Evolutionary conservation across 2,888 invertebrate species (phyloP).

Genomic region (Chromoteleia sp.): DNA sequence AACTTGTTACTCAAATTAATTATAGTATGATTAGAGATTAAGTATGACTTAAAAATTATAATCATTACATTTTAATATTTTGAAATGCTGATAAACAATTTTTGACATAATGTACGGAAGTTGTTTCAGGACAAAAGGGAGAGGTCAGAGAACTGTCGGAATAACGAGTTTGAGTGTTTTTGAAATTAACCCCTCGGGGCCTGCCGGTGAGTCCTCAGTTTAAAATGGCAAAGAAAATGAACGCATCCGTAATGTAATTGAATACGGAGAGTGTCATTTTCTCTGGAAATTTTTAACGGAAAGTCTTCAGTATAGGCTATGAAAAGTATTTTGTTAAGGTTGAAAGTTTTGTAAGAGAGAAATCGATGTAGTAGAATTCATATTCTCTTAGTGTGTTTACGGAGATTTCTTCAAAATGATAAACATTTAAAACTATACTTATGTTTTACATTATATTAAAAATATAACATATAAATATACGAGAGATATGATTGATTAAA

Average conservation of each 20-base stretch:
- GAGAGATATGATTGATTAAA: too few species aligned
- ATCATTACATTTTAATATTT: too few species aligned
- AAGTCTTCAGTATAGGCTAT: not conserved
- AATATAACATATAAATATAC: too few species aligned
- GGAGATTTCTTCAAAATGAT: not conserved
- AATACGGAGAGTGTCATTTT: constrained; percentile 48
- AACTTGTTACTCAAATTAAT: too few species aligned
- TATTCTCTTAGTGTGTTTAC: constrained; percentile 23
- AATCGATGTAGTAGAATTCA: constrained; percentile 23
- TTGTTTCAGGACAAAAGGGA: constrained; percentile 18
- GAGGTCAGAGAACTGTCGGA: constrained; percentile 9
- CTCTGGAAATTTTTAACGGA: constrained; percentile 25
- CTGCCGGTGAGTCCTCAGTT: constrained; percentile 37
- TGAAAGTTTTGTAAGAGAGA: constrained; percentile 2
- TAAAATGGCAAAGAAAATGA: constrained; percentile 54
- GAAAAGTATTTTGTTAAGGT: constrained; percentile 31
- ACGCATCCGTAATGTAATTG: constrained; percentile 56
- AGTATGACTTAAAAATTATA: too few species aligned
- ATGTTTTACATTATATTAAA: too few species aligned
- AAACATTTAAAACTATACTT: constrained; percentile 13
- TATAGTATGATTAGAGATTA: too few species aligned
- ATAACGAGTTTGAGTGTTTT: constrained; percentile 54
- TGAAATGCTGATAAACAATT: not conserved
- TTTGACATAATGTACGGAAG: not conserved
- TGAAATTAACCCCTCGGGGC: constrained; percentile 48